A percentile compares a stretch with the other conserved stretches of the same genome.
Conservation (phyloP, 2,888 invertebrate species). For the Smittia sp. region DNA sequence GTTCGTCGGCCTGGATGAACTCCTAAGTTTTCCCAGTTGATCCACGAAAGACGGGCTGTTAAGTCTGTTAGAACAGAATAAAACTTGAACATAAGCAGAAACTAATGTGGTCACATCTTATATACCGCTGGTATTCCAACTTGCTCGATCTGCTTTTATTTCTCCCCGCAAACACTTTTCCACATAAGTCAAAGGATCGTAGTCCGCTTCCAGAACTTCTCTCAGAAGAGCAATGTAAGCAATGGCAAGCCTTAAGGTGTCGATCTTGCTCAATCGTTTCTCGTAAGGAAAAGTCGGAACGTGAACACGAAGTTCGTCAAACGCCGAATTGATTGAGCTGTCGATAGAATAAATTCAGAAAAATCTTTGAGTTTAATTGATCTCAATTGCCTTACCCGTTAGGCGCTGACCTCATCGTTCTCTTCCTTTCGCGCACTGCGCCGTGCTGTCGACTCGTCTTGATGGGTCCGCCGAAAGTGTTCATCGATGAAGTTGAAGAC, state of each 20-base stretch:
- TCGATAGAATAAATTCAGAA: slow-evolving; percentile 50
- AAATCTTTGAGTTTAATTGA: slow-evolving; percentile 2
- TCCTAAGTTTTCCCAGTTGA: slow-evolving; percentile 97
- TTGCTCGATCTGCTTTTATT: slow-evolving; percentile 81
- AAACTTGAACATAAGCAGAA: slow-evolving; percentile 7
- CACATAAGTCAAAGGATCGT: slow-evolving; percentile 90
- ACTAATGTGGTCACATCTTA: slow-evolving; percentile 23
- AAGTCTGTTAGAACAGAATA: slow-evolving; percentile 64
- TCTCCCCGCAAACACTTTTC: slow-evolving; percentile 88
- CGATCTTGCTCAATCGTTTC: slow-evolving; percentile 96
- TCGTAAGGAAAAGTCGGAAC: slow-evolving; percentile 99
- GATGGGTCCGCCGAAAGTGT: slow-evolving; percentile 59
- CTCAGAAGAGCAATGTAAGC: slow-evolving; percentile 94
- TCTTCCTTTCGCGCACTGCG: slow-evolving; percentile 80
- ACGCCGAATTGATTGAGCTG: slow-evolving; percentile 99
- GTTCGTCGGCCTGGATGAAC: slow-evolving; percentile 86
- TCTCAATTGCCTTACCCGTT: slow-evolving; percentile 59
- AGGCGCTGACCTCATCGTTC: slow-evolving; percentile 89
- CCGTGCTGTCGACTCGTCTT: slow-evolving; percentile 64
- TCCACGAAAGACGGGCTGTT: slow-evolving; percentile 95
- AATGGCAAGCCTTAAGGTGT: slow-evolving; percentile 93
- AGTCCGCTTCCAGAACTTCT: slow-evolving; percentile 82
- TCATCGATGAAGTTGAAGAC: slow-evolving; percentile 43
- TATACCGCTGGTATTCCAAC: slow-evolving; percentile 96
- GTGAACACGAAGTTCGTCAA: slow-evolving; percentile 95